Conservation (phyloP, 2,888 invertebrate genomes). For the Geotrupes spiniger region DNA sequence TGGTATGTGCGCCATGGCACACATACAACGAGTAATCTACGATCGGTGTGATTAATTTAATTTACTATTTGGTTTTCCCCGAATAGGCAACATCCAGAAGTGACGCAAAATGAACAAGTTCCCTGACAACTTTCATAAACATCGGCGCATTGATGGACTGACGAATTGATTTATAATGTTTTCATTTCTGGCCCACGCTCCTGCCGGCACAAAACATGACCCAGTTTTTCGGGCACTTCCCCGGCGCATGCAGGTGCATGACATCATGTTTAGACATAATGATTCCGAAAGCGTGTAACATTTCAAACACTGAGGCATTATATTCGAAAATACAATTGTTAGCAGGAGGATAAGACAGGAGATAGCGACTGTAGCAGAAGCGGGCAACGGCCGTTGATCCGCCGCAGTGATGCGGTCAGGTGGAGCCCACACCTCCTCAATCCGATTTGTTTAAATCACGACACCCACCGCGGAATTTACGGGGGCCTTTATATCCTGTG, state of each 20-base stretch:
- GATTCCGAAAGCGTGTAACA: slow-evolving; percentile 2
- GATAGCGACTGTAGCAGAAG: slow-evolving; percentile 27
- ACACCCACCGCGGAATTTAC: slow-evolving; percentile 30
- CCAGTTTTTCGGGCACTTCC: not conserved
- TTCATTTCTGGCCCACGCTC: not conserved
- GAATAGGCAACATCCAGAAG: too few relatives aligned
- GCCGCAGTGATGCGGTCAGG: slow-evolving; percentile 33
- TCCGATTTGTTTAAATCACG: slow-evolving; percentile 33
- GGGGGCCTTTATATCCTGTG: slow-evolving; percentile 18
- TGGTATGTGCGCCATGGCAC: too few relatives aligned
- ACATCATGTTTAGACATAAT: slow-evolving; percentile 2
- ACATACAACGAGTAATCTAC: too few relatives aligned
- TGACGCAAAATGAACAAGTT: too few relatives aligned
- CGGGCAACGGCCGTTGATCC: slow-evolving; percentile 34
- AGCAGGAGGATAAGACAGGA: slow-evolving; percentile 17
- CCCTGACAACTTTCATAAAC: too few relatives aligned
- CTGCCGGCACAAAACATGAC: too few relatives aligned
- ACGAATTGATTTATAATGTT: slow-evolving; percentile 1
- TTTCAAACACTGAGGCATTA: slow-evolving; percentile 2
- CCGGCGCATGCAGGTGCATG: slow-evolving; percentile 1
- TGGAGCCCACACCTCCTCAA: slow-evolving; percentile 35
- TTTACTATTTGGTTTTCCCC: too few relatives aligned
- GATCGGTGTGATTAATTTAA: too few relatives aligned
- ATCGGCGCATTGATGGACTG: not conserved
- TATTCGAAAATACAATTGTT: slow-evolving; percentile 5